Conservation (phyloP, 2,797 vertebrate species). For the Numenius phaeopus region DNA sequence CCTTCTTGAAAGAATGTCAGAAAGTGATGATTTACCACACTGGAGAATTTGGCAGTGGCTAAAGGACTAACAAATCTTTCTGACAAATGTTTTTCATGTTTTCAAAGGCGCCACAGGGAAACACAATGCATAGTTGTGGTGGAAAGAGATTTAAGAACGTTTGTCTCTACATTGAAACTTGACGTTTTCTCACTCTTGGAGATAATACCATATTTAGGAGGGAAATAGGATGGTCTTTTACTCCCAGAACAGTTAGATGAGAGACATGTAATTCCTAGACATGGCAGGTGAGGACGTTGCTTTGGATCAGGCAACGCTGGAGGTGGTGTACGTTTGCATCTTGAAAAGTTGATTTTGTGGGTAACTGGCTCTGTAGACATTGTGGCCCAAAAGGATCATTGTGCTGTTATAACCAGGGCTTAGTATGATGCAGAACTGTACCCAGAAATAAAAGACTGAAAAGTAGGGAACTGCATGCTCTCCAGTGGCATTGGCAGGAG, state of each 20-base stretch:
- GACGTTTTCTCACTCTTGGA: constrained; percentile 1
- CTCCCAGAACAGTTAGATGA: neutral
- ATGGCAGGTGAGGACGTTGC: neutral
- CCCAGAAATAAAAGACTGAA: neutral
- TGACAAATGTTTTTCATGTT: constrained; percentile 32
- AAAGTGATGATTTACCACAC: constrained; percentile 48
- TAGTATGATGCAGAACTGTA: neutral
- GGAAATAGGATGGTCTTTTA: neutral
- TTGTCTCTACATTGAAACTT: neutral
- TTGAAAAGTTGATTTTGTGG: neutral
- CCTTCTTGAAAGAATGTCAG: constrained; percentile 20
- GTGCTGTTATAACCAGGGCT: neutral
- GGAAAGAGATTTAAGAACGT: constrained; percentile 12
- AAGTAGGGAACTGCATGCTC: neutral
- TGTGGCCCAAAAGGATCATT: neutral
- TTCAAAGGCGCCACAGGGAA: neutral
- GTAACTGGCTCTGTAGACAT: neutral
- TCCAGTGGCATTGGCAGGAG: neutral
- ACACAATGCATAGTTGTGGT: neutral
- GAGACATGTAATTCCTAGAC: neutral
- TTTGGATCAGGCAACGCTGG: neutral
- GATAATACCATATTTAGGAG: neutral
- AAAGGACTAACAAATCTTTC: constrained; percentile 30
- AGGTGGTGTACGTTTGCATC: neutral
- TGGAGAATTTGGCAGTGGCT: constrained; percentile 22